Evolutionary conservation across 2,888 invertebrate species (phyloP), one percentile per base, ranked within the genome.

Genomic region (Saturnia pavonia): DNA sequence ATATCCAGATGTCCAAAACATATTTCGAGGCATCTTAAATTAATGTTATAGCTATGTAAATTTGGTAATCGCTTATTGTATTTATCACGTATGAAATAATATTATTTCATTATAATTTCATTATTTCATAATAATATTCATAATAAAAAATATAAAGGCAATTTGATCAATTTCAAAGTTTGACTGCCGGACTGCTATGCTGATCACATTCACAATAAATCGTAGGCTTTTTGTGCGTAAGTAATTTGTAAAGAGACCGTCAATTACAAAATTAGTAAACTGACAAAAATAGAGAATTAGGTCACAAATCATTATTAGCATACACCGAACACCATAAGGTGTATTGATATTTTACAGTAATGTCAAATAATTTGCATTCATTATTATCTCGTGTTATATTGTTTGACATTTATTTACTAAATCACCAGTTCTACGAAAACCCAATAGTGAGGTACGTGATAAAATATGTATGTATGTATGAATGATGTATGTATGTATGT

Each of bases 1-100:
- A 40, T 72, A 73, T 80, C 87, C 91, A 91, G 90, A 91, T 91
- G 91, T 82, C 79, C 75, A 76, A 83, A 85, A 75, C 79, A 81
- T 76, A 83, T 82, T 83, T 85, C 75, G 70, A 76, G 73, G 70
- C 73, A 42, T 42, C 70, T 51, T 77, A 80, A 25, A 45, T 48
- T 63, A 72, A 77, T 87, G 83, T 86, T 86, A 83, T 82, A 78
- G 75, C 73, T 76, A 72, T 78, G 84, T 86, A 86, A 82, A 80
- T 80, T 82, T 83, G 83, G 81, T 72, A 72, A 74, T 83, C 83
- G 83, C 73, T 80, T 79, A 80, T 67, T n/a, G 60, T 60, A 60
- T 60, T 11, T 60, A 60, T 16, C 43, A 34, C 27, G 22, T 57
- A 42, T 22, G 57, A 48, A 9, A 34, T n/a, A n/a, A n/a, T n/a